These are phyloP conservation scores for Agonopterix heracliana DNA, from an alignment of 2,888 invertebrate species.

Conservation along the genomic window DNA sequence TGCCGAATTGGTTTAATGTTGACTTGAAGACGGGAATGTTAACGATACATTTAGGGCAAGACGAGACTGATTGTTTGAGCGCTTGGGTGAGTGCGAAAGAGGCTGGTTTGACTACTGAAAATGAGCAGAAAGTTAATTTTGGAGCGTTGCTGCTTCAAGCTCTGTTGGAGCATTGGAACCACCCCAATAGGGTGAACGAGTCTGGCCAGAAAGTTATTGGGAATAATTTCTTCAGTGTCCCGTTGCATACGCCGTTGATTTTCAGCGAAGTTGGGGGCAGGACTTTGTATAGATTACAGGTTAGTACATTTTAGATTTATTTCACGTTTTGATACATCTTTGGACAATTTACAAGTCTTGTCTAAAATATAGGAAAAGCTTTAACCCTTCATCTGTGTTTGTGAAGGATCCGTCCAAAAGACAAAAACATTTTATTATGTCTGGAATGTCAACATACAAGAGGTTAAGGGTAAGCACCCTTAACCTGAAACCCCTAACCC, in stretches of 20 bases:
- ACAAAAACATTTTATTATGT: too few species aligned
- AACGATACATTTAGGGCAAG: slow-evolving; percentile 96
- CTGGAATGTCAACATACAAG: too few species aligned
- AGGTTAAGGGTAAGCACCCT: too few species aligned
- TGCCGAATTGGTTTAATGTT: slow-evolving; percentile 99
- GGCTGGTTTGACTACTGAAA: slow-evolving; percentile 88
- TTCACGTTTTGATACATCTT: neutral
- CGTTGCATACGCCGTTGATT: slow-evolving; percentile 96
- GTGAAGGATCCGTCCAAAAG: too few species aligned
- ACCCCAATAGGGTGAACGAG: slow-evolving; percentile 79
- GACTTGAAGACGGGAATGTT: slow-evolving; percentile 99
- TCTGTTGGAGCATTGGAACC: slow-evolving; percentile 95
- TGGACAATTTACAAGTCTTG: too few species aligned
- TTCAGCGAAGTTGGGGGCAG: slow-evolving; percentile 98
- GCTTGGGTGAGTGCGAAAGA: slow-evolving; percentile 99
- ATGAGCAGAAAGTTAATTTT: slow-evolving; percentile 95
- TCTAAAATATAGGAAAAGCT: too few species aligned
- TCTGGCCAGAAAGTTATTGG: slow-evolving; percentile 84
- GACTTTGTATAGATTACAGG: slow-evolving; percentile 88
- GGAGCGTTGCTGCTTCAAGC: slow-evolving; percentile 96
- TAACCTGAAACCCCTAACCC: too few species aligned
- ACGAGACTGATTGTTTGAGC: slow-evolving; percentile 98
- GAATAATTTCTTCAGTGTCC: slow-evolving; percentile 91
- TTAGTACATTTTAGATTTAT: slow-evolving; percentile 13
- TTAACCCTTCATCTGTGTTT: too few species aligned